Evolutionary conservation across 2,797 vertebrate species (phyloP), one percentile per base, ranked within the genome.

Genomic region (Ibycter americanus): DNA sequence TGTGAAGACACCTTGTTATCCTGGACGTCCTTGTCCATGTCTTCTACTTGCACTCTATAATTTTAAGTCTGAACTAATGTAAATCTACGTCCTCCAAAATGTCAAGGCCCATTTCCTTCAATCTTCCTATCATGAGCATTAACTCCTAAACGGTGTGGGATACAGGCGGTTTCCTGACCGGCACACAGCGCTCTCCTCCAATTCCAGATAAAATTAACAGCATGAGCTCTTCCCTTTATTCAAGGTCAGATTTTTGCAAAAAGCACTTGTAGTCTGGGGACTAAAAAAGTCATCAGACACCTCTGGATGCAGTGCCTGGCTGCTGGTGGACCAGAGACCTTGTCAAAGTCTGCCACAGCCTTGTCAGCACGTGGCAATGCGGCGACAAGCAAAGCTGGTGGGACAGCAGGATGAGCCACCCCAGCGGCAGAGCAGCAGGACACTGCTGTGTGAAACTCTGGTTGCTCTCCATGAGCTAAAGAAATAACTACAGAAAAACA

Each of bases 51-150:
- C 11, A 88, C 78, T 97, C 71, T 68, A 10, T 74, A 42, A 19
- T 74, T 90, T 51, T 44, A 87, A 89, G n/a, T 56, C 67, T 49
- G 78, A 92, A 90, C 32, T 92, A 93, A 71, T 65, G 52, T 44
- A 80, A 91, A 89, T 61, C 17, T 42, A 54, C 34, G 15, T 77
- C 81, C 49, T 83, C 36, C 52, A 83, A 65, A 92, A 74, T 0
- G 61, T 88, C 93, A 94, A 90, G 93, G 80, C 49, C 70, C 91
- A 95, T 97, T 96, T 96, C 76, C 87, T 78, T 88, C 83, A 72
- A 90, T 91, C 94, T 88, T 70, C 66, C 42, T 73, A 84, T 61
- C 88, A 74, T 23, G 54, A 91, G 85, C 90, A 91, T 96, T 95
- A 94, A 68, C 66, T 94, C 56, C 88, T 78, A 52, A 90, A 36